A percentile compares a stretch with the other conserved stretches of the same genome.
phyloP scores from a whole-genome alignment of 2,797 vertebrate genomes.

The Philypnodon macrostomus region DNA sequence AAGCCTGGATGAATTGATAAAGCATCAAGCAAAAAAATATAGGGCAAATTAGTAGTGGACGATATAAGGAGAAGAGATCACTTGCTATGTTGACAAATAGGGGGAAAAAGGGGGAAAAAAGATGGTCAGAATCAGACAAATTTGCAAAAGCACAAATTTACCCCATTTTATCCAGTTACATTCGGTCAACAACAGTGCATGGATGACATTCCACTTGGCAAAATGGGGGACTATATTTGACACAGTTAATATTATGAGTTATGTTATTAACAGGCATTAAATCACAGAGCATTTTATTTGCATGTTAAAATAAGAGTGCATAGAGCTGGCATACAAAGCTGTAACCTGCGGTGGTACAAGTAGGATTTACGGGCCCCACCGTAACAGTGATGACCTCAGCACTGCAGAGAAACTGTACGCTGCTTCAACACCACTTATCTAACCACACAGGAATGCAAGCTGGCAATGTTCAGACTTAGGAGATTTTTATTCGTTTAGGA shows the following conservation, averaged over 20 bases:
- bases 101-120: no score
- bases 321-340: slow-evolving; percentile 29
- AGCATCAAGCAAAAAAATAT: no score
- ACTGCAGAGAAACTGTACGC: slow-evolving; percentile 75
- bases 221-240: no score
- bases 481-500: slow-evolving; percentile 78
- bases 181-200: no score
- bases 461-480: slow-evolving; percentile 71
- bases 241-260: not conserved
- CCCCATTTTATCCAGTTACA: no score
- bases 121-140: no score
- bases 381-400: slow-evolving; percentile 67
- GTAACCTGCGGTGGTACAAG: slow-evolving; percentile 39
- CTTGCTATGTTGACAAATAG: no score
- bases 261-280: not conserved
- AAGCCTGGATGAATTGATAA: no score
- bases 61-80: no score
- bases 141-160: no score
- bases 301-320: slow-evolving; percentile 23
- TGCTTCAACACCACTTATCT: slow-evolving; percentile 75
- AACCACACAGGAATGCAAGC: slow-evolving; percentile 79
- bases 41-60: no score
- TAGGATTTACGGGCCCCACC: slow-evolving; percentile 51
- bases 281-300: not conserved
- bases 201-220: no score